Evolutionary conservation across 1,140 invertebrate species (phyloP).

Genomic region (silkworm (Bombyx mori)): DNA sequence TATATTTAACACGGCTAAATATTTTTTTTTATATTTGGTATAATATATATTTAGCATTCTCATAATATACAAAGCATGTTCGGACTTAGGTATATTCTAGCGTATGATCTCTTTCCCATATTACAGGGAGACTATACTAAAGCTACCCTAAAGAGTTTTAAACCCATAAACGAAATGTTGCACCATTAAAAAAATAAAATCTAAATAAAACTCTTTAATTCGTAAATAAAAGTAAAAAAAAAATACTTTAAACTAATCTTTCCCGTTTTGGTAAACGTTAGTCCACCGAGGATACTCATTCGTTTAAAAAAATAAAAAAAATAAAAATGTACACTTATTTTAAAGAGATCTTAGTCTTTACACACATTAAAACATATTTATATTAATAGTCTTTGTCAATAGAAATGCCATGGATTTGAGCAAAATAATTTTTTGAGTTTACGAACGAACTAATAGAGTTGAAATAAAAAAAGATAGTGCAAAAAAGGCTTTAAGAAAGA

Average conservation of each 20-base stretch:
- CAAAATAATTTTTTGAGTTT: constrained; percentile 49
- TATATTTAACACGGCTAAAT: neutral
- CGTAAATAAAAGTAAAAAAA: constrained; percentile 2
- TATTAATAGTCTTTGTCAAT: constrained; percentile 36
- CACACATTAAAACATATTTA: constrained; percentile 14
- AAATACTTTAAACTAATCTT: constrained; percentile 14
- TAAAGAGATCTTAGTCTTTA: constrained; percentile 49
- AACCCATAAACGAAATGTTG: constrained; percentile 50
- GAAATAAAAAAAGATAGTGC: constrained; percentile 1
- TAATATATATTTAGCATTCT: constrained; percentile 33
- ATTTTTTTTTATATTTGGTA: constrained; percentile 46
- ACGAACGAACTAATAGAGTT: constrained; percentile 3
- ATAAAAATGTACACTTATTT: constrained; percentile 19
- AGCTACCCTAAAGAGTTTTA: constrained; percentile 41
- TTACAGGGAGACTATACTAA: constrained; percentile 42
- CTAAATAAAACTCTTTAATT: constrained; percentile 20
- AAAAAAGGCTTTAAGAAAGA: constrained; percentile 9
- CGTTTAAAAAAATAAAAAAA: constrained; percentile 21
- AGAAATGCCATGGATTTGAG: constrained; percentile 68
- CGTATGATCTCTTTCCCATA: constrained; percentile 60
- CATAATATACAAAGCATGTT: constrained; percentile 59
- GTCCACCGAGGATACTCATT: constrained; percentile 44
- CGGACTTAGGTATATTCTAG: constrained; percentile 68
- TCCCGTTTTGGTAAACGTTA: constrained; percentile 34
- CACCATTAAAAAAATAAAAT: constrained; percentile 34